A percentile compares a stretch with the other conserved stretches of the same genome.
Evolutionary conservation across 2,797 vertebrate genomes (phyloP).

Genomic region (Dermochelys coriacea): DNA sequence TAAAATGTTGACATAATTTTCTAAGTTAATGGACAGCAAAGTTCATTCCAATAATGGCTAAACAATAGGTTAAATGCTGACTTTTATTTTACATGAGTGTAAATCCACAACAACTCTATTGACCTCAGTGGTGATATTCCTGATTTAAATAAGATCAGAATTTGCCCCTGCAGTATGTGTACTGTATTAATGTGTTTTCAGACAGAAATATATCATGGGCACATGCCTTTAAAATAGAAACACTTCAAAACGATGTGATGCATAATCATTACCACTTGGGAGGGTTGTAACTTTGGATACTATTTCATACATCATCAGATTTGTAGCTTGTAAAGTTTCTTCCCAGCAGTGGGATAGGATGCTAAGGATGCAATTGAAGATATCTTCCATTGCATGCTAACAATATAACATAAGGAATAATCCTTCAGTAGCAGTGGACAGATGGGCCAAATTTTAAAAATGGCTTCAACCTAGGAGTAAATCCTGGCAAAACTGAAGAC

Average conservation of each 20-base stretch:
- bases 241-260: background rate
- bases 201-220: background rate
- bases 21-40: background rate
- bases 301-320: slow-evolving; percentile 29
- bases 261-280: background rate
- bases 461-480: background rate
- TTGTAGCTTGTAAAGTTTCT: slow-evolving; percentile 36
- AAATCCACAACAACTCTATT: background rate
- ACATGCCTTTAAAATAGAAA: background rate
- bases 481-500: background rate
- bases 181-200: background rate
- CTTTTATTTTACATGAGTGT: background rate
- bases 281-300: slow-evolving; percentile 18
- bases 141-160: background rate
- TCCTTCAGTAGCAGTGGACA: slow-evolving; percentile 39
- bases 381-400: slow-evolving; percentile 27
- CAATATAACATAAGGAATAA: slow-evolving; percentile 62
- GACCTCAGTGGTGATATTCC: background rate
- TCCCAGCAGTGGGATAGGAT: slow-evolving; percentile 35
- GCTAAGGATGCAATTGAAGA: slow-evolving; percentile 29
- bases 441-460: slow-evolving; percentile 39
- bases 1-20: background rate
- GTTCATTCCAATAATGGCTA: background rate
- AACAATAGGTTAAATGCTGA: background rate
- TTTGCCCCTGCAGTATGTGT: background rate